These are phyloP conservation scores for Halcyon leucocephala DNA, from an alignment of 2,797 vertebrate genomes.

Conservation along the genomic window DNA sequence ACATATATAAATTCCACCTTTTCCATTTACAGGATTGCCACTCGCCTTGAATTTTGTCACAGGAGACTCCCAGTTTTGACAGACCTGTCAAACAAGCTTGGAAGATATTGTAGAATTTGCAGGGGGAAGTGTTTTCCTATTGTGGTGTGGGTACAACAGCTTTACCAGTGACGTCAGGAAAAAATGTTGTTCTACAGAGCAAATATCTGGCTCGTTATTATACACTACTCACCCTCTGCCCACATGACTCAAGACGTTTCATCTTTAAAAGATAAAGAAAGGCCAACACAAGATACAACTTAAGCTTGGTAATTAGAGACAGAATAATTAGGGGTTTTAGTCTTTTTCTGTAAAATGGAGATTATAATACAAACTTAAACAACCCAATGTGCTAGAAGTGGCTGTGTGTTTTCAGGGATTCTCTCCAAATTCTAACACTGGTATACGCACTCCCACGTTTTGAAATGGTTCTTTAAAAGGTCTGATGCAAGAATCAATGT, in stretches of 20 bases:
- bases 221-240: neutral
- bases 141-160: neutral
- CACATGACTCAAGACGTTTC: neutral
- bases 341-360: neutral
- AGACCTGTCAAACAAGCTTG: conserved; percentile 55
- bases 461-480: neutral
- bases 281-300: neutral
- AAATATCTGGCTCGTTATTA: neutral
- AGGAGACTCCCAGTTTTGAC: conserved; percentile 57
- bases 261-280: neutral
- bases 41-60: conserved; percentile 41
- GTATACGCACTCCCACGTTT: neutral
- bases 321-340: neutral
- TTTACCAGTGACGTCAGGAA: conserved; percentile 15
- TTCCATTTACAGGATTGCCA: conserved; percentile 10
- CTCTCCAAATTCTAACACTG: neutral
- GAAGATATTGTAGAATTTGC: neutral
- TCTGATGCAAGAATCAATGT: neutral
- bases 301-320: neutral
- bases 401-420: neutral
- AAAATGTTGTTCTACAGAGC: neutral
- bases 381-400: neutral
- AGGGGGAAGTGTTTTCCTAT: neutral
- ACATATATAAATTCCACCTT: conserved; percentile 3
- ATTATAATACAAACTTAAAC: neutral